Base-by-base conservation (phyloP, 1,140 invertebrate genomes). In the Heterodera schachtii region DNA sequence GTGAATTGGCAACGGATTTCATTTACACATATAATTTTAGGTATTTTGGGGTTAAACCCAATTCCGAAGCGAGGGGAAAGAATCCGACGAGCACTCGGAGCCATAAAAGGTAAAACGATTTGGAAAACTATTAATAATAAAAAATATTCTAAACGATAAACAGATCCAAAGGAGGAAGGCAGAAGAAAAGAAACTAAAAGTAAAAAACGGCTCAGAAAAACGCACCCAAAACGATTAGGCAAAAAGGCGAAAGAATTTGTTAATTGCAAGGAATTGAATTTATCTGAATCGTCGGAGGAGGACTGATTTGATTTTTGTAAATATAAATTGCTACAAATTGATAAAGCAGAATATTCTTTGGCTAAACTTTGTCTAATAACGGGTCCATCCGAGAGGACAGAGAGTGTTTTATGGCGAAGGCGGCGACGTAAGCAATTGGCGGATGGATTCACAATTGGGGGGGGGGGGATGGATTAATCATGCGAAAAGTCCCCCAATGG, bases 61-160 rank as follows among this genome's bases (percentile, higher is more conserved):
- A 71, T 41, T 19, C n/a, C 86, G 19, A n/a, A n/a, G 66, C 57
- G 60, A 73, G 41, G 41, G 80, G 83, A 31, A 19, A 67, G 69
- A 49, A 77, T 85, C 47, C 84, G 76, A 47, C 66, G 47, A 9
- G 83, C 83, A 43, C 73, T 84, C 19, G 49, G 79, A 43, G n/a
- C 67, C 21, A 31, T 85, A 3, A 84, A 83, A 80, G 41, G 79
- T 60, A 60, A 44, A 31, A 1, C 47, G 43, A 75, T 7, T 44
- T 31, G 9, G 9, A 9, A 49, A 9, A 9, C 47, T 9, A 49
- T 49, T 49, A 6, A 49, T 9, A 49, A 49, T 49, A 49, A 49
- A 49, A 49, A n/a, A n/a, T n/a, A n/a, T n/a, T n/a, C n/a, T n/a
- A n/a, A n/a, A n/a, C n/a, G n/a, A n/a, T n/a, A n/a, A n/a, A n/a